A percentile compares a stretch with the other conserved stretches of the same genome.
phyloP scores from a whole-genome alignment of 2,888 invertebrate genomes.

The Acanthosepion lycidas region DNA sequence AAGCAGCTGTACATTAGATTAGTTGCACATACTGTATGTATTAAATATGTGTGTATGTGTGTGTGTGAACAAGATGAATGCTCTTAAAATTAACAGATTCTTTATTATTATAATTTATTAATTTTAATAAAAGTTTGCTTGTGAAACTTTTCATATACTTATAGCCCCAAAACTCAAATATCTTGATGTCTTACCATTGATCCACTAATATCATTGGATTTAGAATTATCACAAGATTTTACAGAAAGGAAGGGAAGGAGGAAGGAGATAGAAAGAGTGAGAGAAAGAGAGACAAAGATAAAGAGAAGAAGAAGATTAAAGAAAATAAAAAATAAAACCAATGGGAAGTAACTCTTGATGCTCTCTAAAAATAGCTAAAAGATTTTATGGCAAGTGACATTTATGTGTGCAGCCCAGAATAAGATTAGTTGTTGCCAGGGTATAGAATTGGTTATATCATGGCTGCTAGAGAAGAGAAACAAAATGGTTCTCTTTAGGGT shows the following conservation, averaged over 20 bases:
- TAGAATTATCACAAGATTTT: slow-evolving; percentile 7
- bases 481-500: background rate
- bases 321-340: background rate
- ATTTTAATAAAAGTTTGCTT: background rate
- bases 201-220: background rate
- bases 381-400: slow-evolving; percentile 18
- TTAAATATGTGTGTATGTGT: background rate
- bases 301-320: background rate
- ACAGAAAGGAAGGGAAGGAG: no score
- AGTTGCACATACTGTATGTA: slow-evolving; percentile 33
- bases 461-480: background rate
- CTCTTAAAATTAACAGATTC: background rate
- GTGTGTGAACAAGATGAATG: background rate
- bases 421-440: slow-evolving; percentile 1
- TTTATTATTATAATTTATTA: background rate
- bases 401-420: slow-evolving; percentile 4
- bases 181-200: background rate
- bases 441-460: slow-evolving; percentile 3
- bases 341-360: background rate
- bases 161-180: slow-evolving; percentile 22
- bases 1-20: background rate
- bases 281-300: no score
- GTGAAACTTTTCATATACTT: background rate
- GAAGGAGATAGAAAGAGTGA: no score
- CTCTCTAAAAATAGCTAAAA: background rate